Conservation (phyloP, 1,140 invertebrate genomes). For the Neocloeon triangulifer region DNA sequence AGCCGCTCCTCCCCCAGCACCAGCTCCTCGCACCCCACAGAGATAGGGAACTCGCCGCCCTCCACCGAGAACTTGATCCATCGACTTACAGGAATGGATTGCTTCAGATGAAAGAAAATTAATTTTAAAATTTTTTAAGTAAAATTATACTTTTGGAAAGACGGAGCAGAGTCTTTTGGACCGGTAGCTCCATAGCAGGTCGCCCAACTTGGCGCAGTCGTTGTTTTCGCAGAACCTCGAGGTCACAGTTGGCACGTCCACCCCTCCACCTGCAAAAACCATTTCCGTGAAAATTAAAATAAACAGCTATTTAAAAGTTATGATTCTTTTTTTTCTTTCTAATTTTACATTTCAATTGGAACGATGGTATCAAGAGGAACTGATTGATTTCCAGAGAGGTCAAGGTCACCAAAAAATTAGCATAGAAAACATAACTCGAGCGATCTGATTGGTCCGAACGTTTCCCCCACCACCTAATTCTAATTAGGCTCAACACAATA, state of each 20-base stretch:
- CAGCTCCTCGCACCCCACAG: constrained; percentile 7
- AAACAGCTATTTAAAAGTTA: too few species aligned
- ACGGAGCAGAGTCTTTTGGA: constrained; percentile 24
- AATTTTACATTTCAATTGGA: too few species aligned
- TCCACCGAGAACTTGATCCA: constrained; percentile 26
- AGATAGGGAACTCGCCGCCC: constrained; percentile 24
- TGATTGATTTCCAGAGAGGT: too few species aligned
- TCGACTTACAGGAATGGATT: constrained; percentile 21
- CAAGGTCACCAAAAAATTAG: too few species aligned
- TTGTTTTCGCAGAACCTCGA: constrained; percentile 26
- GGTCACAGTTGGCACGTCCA: constrained; percentile 2
- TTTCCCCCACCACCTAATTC: too few species aligned
- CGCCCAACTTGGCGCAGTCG: constrained; percentile 22
- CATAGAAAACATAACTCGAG: too few species aligned
- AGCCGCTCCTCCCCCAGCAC: constrained; percentile 12
- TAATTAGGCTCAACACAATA: too few species aligned
- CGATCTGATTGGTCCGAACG: too few species aligned
- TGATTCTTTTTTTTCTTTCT: too few species aligned
- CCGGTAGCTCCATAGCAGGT: constrained; percentile 25
- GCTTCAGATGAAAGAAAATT: constrained; percentile 15
- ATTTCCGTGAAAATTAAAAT: background rate
- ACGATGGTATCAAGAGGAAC: too few species aligned
- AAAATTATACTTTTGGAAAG: constrained; percentile 23
- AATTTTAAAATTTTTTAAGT: constrained; percentile 14
- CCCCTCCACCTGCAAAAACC: constrained; percentile 4